These are phyloP conservation scores for Hylaeus volcanicus DNA, from an alignment of 1,140 invertebrate genomes.

Conservation along the genomic window DNA sequence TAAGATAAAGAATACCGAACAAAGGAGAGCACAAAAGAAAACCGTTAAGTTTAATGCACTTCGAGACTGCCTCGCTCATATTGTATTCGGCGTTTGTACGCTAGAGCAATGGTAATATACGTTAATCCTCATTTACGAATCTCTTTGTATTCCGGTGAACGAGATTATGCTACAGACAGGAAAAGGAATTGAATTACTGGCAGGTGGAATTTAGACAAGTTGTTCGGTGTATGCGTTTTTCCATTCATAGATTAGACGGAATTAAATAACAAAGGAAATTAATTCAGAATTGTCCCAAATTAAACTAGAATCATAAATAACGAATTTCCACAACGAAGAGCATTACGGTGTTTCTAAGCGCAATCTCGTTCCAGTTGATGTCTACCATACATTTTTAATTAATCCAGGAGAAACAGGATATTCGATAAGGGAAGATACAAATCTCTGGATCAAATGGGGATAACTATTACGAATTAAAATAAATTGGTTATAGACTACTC, in stretches of 20 bases:
- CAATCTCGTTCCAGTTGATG: too few species aligned
- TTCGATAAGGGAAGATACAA: too few species aligned
- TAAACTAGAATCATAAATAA: too few species aligned
- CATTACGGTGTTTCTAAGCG: too few species aligned
- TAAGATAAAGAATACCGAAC: background rate
- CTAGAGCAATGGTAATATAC: conserved; percentile 22
- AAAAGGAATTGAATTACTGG: conserved; percentile 28
- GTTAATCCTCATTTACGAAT: conserved; percentile 57
- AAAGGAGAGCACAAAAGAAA: background rate
- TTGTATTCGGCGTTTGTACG: conserved; percentile 8
- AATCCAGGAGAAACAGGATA: too few species aligned
- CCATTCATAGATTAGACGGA: background rate
- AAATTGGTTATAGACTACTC: too few species aligned
- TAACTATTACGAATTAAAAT: too few species aligned
- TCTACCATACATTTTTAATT: too few species aligned
- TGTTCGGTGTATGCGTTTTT: background rate
- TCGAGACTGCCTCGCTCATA: background rate
- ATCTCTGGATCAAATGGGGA: too few species aligned
- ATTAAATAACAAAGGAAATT: background rate
- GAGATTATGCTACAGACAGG: background rate
- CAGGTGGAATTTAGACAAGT: conserved; percentile 11
- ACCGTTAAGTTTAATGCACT: background rate
- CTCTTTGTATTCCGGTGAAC: conserved; percentile 43
- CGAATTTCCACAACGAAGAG: too few species aligned
- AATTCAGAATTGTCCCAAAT: too few species aligned